Conservation (phyloP, 2,113 vertebrate species). For the zebrafish (Danio rerio) region GRCz12tu NC_133180.1:46213001-46213500, state of each 20-base stretch:
- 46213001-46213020: too few relatives aligned
- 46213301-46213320: slow-evolving; percentile 64
- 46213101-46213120: too few relatives aligned
- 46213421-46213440: neutral
- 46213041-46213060: too few relatives aligned
- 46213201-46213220: slow-evolving; percentile 60
- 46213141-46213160: slow-evolving; percentile 26
- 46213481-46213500: too few relatives aligned
- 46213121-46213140: too few relatives aligned
- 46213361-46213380: neutral
- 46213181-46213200: slow-evolving; percentile 49
- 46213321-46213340: slow-evolving; percentile 64
- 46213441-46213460: too few relatives aligned
- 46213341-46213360: slow-evolving; percentile 36
- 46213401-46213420: too few relatives aligned
- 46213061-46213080: too few relatives aligned
- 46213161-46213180: slow-evolving; percentile 38
- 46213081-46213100: too few relatives aligned
- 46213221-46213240: slow-evolving; percentile 61
- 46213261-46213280: slow-evolving; percentile 65
- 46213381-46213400: neutral
- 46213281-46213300: slow-evolving; percentile 60
- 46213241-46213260: slow-evolving; percentile 67
- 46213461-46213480: too few relatives aligned
- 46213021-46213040: too few relatives aligned